Conservation (phyloP, 2,113 vertebrate species). For the Haliaeetus leucogaster region DNA sequence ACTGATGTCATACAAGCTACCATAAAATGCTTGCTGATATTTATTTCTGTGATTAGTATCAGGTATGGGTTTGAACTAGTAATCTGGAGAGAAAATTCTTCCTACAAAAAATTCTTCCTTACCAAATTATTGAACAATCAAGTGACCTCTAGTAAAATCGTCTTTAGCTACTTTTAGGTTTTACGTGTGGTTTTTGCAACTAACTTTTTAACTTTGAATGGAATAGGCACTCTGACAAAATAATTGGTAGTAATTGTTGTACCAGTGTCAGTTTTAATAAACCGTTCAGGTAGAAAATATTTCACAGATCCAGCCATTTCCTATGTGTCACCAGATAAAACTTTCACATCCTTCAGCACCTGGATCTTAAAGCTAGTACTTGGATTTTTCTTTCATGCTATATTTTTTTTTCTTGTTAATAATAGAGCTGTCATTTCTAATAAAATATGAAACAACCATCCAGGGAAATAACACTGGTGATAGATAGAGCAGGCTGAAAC, state of each 20-base stretch:
- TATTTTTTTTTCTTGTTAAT: slow-evolving; percentile 70
- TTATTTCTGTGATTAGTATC: not conserved
- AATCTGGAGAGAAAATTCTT: not conserved
- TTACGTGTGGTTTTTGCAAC: slow-evolving; percentile 6
- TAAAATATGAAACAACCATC: slow-evolving; percentile 69
- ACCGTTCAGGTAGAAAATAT: slow-evolving; percentile 39
- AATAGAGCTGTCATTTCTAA: slow-evolving; percentile 78
- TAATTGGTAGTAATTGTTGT: slow-evolving; percentile 76
- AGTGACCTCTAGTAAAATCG: not conserved
- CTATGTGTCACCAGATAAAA: slow-evolving; percentile 25
- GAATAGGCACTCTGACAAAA: slow-evolving; percentile 66
- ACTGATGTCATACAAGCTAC: not conserved
- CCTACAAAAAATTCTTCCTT: not conserved
- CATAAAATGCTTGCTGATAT: not conserved
- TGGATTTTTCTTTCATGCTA: slow-evolving; percentile 47
- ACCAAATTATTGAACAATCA: not conserved
- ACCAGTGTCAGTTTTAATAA: slow-evolving; percentile 68
- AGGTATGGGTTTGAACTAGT: not conserved
- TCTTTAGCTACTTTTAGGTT: slow-evolving; percentile 23
- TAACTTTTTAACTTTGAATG: slow-evolving; percentile 53
- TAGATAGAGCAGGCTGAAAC: slow-evolving; percentile 44
- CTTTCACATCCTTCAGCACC: slow-evolving; percentile 55
- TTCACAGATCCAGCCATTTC: slow-evolving; percentile 49
- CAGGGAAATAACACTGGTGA: slow-evolving; percentile 69
- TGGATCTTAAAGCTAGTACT: slow-evolving; percentile 47